Base-by-base conservation (phyloP, 2,113 vertebrate species). In the Callaeas wilsoni region DNA sequence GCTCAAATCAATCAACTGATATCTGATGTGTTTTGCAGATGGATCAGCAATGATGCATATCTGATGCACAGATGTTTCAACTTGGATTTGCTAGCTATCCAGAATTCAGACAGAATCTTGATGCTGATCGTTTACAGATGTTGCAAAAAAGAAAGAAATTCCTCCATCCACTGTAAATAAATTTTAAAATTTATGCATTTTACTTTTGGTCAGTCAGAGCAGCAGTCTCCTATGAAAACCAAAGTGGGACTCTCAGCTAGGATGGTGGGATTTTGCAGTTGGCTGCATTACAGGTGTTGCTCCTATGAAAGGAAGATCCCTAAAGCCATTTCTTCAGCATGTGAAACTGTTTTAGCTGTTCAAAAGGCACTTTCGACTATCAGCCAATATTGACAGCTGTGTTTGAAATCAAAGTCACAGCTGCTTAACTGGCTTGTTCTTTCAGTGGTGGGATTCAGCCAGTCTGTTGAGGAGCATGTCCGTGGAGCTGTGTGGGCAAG, bases 1-100 rank as follows among this genome's bases (percentile, higher is more conserved):
- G 32, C n/a, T 64, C 78, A 87, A 78, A 80, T 94, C 93, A 92
- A 59, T 82, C 84, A 94, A 70, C 10, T 76, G 71, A 47, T 8
- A 41, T 53, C 56, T 84, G 75, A 95, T 96, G 64, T 62, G 49
- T 88, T 94, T 90, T 90, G 64, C 92, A 91, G 90, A 86, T 84
- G 75, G 49, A 70, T 79, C 81, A 80, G 62, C 84, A 88, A 33
- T 0, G 3, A 89, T 86, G 68, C 50, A 35, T 92, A 80, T 77
- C 92, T 95, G 88, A 96, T 2, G 4, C 88, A 95, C 86, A 94
- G 94, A 94, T 94, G 78, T 96, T 94, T 92, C 87, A 93, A 29
- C 81, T 91, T 95, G 89, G 64, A 86, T 94, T 96, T 95, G 53
- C 82, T 88, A 76, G 71, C 84, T 90, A 59, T 90, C 78, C 46